Conservation (phyloP, 2,113 vertebrate species). For the Thinocorus orbignyianus region DNA sequence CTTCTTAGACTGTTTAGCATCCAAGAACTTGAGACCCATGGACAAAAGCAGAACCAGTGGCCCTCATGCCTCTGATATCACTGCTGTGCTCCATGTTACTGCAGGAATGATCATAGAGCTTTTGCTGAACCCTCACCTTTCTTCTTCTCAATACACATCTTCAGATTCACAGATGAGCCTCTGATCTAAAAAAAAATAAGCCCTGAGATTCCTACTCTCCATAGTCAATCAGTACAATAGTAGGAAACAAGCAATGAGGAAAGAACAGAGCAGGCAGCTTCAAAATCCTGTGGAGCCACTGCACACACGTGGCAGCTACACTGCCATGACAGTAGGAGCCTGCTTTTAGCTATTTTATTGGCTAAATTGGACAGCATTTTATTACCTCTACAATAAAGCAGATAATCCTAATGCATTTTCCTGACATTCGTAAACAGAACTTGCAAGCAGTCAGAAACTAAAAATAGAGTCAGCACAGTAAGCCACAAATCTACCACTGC, state of each 20-base stretch:
- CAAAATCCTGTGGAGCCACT: background rate
- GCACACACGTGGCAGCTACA: background rate
- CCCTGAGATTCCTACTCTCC: background rate
- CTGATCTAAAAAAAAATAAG: background rate
- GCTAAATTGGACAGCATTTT: conserved; percentile 40
- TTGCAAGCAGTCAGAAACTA: conserved; percentile 27
- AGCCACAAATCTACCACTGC: background rate
- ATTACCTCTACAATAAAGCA: conserved; percentile 26
- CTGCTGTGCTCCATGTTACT: background rate
- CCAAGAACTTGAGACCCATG: background rate
- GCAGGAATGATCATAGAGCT: background rate
- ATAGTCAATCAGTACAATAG: background rate
- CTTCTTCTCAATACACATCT: background rate
- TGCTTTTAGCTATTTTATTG: conserved; percentile 7
- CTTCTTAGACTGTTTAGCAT: background rate
- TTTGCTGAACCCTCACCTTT: background rate
- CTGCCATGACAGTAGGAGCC: background rate
- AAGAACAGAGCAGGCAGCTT: background rate
- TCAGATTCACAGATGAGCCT: background rate
- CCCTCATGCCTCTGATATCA: background rate
- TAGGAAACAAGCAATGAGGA: background rate
- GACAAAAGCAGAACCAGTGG: background rate
- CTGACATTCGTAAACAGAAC: conserved; percentile 32
- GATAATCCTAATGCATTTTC: conserved; percentile 47
- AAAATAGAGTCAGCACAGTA: conserved; percentile 47